Evolutionary conservation across 1,140 invertebrate genomes (phyloP).

Genomic region (Brachionus paranguensis): DNA sequence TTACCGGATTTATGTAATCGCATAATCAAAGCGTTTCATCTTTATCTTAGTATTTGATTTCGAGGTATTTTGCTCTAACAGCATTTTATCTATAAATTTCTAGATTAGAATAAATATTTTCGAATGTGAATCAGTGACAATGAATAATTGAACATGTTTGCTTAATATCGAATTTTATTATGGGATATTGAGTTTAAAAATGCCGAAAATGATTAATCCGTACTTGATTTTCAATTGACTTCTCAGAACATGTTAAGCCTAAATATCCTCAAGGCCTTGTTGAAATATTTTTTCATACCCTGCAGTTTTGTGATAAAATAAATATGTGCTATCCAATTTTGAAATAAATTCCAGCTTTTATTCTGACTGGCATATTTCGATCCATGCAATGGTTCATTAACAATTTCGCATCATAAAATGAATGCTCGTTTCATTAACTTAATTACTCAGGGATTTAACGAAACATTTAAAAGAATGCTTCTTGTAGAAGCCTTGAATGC

Average conservation of each 20-base stretch:
- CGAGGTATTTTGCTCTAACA: neutral
- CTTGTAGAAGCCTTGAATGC: neutral
- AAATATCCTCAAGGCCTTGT: constrained; percentile 14
- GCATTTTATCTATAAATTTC: neutral
- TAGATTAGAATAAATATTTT: neutral
- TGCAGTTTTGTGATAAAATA: neutral
- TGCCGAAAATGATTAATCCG: neutral
- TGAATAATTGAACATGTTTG: constrained; percentile 1
- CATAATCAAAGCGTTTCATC: constrained; percentile 6
- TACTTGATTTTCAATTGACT: constrained; percentile 9
- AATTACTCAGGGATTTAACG: neutral
- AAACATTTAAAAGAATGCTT: neutral
- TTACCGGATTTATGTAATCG: constrained; percentile 3
- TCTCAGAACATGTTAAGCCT: neutral
- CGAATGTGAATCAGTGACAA: neutral
- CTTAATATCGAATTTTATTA: neutral
- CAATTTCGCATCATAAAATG: neutral
- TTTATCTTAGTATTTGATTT: constrained; percentile 1
- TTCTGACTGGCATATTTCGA: neutral
- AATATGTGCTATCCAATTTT: too few relatives aligned
- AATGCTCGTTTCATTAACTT: constrained; percentile 9
- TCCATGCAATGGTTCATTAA: neutral
- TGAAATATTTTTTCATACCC: constrained; percentile 14
- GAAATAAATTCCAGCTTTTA: neutral
- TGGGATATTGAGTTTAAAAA: neutral